Evolutionary conservation across 2,797 vertebrate species (phyloP).

Genomic region (Mionectes olivaceus): DNA sequence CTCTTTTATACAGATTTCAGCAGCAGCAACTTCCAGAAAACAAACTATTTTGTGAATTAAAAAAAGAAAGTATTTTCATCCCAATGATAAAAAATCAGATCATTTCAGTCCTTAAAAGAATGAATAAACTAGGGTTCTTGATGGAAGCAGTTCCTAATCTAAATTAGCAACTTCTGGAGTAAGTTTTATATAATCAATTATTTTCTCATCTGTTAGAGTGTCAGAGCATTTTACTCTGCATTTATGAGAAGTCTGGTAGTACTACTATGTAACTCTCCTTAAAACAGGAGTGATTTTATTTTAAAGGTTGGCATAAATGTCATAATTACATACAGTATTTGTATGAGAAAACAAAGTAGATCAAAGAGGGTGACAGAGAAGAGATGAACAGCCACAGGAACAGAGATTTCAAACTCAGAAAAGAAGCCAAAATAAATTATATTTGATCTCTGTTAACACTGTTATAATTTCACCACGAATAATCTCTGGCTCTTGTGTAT

Average conservation of each 20-base stretch:
- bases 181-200: conserved; percentile 35
- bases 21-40: neutral
- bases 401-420: conserved; percentile 62
- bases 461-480: conserved; percentile 41
- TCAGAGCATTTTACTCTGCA: conserved; percentile 36
- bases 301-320: conserved; percentile 66
- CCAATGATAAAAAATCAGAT: neutral
- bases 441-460: conserved; percentile 55
- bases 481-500: conserved; percentile 21
- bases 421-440: conserved; percentile 65
- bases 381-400: conserved; percentile 68
- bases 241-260: conserved; percentile 44
- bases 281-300: conserved; percentile 63
- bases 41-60: neutral
- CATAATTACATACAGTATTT: conserved; percentile 66
- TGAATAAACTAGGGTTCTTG: neutral
- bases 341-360: conserved; percentile 71
- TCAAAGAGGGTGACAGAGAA: conserved; percentile 74
- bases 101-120: conserved; percentile 1
- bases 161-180: conserved; percentile 47
- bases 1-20: neutral
- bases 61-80: neutral
- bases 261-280: conserved; percentile 33
- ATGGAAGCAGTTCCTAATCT: neutral
- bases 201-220: conserved; percentile 29